Conservation (phyloP, 1,140 invertebrate genomes). For the Calliphora vicina region DNA sequence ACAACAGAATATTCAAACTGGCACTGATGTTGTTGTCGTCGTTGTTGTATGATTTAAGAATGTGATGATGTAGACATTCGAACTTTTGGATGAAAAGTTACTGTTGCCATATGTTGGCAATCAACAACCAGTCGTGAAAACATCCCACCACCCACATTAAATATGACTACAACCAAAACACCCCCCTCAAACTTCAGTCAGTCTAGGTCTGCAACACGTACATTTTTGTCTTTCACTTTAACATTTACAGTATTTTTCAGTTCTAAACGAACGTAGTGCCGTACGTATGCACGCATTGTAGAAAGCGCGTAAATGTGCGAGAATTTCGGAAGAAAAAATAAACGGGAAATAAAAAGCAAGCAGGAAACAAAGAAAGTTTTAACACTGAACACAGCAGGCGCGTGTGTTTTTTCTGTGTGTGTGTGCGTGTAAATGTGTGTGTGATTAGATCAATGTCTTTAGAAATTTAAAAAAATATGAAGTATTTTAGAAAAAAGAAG, state of each 20-base stretch:
- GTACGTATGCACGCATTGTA: conserved; percentile 12
- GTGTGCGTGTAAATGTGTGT: background rate
- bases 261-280: conserved; percentile 27
- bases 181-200: background rate
- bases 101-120: conserved; percentile 29
- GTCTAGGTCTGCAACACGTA: background rate
- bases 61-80: background rate
- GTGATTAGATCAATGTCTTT: background rate
- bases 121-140: background rate
- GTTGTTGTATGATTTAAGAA: background rate
- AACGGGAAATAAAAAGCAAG: background rate
- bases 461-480: background rate
- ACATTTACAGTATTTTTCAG: background rate
- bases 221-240: background rate
- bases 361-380: background rate
- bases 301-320: conserved; percentile 27
- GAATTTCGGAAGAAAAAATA: background rate
- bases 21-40: background rate
- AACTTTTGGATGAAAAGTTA: conserved; percentile 11
- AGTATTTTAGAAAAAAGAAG: background rate
- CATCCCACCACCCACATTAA: conserved; percentile 13
- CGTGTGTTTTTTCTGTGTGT: background rate
- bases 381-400: background rate
- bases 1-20: background rate
- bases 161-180: background rate